Percentiles rank a stretch among this genome's conserved stretches.
Conservation (phyloP, 2,797 vertebrate species). For the Acanthiza pusilla region DNA sequence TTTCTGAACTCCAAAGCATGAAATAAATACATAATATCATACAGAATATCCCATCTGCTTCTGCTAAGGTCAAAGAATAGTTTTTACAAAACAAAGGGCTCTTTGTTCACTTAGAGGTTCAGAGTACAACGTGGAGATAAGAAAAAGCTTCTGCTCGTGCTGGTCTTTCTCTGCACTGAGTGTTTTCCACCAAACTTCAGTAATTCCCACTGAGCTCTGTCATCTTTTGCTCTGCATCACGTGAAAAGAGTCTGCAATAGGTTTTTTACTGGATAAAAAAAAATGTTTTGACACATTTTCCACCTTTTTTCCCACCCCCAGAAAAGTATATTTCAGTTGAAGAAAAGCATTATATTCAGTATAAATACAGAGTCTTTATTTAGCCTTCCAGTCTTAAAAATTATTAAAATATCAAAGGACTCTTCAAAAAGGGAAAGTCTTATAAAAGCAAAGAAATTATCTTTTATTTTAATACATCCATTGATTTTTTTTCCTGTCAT, state of each 20-base stretch:
- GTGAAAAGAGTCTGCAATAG: background rate
- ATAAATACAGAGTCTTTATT: background rate
- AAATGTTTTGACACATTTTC: background rate
- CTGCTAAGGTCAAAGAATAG: background rate
- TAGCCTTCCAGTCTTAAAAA: background rate
- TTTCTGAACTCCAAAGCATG: accelerated
- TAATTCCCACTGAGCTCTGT: background rate
- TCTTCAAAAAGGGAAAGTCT: background rate
- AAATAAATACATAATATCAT: background rate
- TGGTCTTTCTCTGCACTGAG: background rate
- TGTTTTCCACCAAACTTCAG: background rate
- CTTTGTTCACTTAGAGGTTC: background rate
- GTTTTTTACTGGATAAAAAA: background rate
- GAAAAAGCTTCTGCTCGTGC: background rate
- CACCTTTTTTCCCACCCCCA: accelerated
- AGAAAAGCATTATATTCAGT: background rate
- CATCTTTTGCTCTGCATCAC: background rate
- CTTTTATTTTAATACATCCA: background rate
- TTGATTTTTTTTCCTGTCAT: accelerated
- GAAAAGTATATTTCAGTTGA: background rate
- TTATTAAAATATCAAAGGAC: background rate
- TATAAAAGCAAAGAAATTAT: background rate
- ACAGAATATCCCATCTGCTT: background rate
- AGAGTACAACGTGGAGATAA: background rate
- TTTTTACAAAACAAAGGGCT: background rate